These are phyloP conservation scores for Ischnura elegans DNA, from an alignment of 2,888 invertebrate species.

Conservation along the genomic window DNA sequence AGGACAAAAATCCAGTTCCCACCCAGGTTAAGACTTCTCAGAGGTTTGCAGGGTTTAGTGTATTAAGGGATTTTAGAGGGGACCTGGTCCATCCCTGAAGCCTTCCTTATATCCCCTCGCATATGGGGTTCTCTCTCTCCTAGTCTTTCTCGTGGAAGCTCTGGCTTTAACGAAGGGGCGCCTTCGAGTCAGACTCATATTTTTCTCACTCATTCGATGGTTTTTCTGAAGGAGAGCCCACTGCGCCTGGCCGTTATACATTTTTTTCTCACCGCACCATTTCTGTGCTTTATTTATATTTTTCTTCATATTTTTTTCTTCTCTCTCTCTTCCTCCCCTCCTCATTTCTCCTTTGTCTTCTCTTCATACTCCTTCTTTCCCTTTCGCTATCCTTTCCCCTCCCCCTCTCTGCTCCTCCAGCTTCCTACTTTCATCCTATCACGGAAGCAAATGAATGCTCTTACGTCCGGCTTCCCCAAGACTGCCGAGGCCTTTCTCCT, in stretches of 20 bases:
- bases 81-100: neutral
- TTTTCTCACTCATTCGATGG: slow-evolving; percentile 21
- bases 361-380: neutral
- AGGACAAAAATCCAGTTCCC: too few relatives aligned
- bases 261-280: neutral
- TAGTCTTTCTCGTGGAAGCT: neutral
- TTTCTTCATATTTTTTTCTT: neutral
- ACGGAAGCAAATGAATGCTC: slow-evolving; percentile 31
- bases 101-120: too few relatives aligned
- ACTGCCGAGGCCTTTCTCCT: neutral
- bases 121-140: neutral
- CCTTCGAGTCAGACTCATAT: neutral
- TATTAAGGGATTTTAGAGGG: too few relatives aligned
- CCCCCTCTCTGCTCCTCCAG: neutral
- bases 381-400: neutral
- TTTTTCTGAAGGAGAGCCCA: neutral
- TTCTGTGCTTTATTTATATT: too few relatives aligned
- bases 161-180: slow-evolving; percentile 18
- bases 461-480: neutral
- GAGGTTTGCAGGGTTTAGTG: too few relatives aligned
- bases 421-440: neutral
- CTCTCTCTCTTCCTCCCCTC: neutral
- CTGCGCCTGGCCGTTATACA: neutral
- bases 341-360: neutral
- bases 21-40: too few relatives aligned